Evolutionary conservation across 2,888 invertebrate species (phyloP), one percentile per base, ranked within the genome.

Genomic region (Pristionchus maxplancki): DNA sequence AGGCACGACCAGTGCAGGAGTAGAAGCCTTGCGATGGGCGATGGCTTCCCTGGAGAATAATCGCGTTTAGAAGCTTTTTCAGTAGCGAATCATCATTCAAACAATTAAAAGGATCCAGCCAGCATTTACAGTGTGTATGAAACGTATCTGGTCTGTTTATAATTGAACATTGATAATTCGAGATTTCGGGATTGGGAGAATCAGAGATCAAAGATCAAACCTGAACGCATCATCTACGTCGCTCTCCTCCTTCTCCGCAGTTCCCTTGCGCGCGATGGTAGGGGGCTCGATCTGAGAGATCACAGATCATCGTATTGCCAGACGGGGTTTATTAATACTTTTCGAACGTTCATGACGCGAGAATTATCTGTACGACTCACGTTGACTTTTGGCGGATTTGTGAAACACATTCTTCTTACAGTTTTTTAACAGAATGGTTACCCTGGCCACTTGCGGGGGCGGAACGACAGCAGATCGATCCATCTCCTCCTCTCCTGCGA

Each of bases 141-240:
- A 58, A n/a, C 58, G 31, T 67, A 67, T 31, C 8, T 6, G 58
- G n/a, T 31, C 24, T 2, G 62, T n/a, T n/a, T n/a, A n/a, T n/a
- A n/a, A n/a, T n/a, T n/a, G n/a, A n/a, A n/a, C n/a, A n/a, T n/a
- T n/a, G n/a, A n/a, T n/a, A n/a, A n/a, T n/a, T n/a, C n/a, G n/a
- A n/a, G n/a, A n/a, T n/a, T n/a, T n/a, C n/a, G n/a, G n/a, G 13
- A 31, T 3, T 58, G 24, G n/a, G 24, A 64, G 9, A 64, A 64
- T 58, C 53, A 58, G 53, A 20, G 62, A 62, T 15, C 62, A 64
- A 64, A 64, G 28, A 64, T 37, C 71, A 37, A 37, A 71, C 85
- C 85, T 85, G 85, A 85, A 85, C 44, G 64, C 85, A 40, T 85
- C 85, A 31, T 85, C 85, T 20, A 85, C 85, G 31, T 48, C 48